These are phyloP conservation scores for Podarcis muralis DNA, from an alignment of 2,113 vertebrate genomes.

Conservation along the genomic window DNA sequence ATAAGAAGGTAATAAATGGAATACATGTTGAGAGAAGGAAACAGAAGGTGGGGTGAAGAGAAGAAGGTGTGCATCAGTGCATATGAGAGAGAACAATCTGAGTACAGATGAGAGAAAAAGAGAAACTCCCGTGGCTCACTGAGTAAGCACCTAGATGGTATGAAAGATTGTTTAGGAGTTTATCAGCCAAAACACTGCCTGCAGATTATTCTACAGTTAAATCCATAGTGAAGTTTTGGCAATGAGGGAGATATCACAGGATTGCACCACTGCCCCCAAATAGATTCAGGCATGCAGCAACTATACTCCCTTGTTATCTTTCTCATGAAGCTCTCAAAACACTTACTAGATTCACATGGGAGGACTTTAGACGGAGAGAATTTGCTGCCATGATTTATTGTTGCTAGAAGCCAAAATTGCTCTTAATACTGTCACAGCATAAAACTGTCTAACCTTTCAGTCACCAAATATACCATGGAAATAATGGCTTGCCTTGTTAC, in stretches of 20 bases:
- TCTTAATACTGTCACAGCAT: background rate
- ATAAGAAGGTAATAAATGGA: background rate
- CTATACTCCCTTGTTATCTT: slow-evolving; percentile 14
- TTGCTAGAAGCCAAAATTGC: background rate
- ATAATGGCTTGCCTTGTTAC: background rate
- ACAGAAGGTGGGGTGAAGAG: background rate
- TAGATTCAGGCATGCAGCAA: background rate
- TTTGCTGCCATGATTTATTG: background rate
- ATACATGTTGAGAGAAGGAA: background rate
- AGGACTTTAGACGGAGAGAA: background rate
- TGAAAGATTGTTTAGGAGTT: background rate
- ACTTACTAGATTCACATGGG: background rate
- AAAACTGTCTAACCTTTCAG: background rate
- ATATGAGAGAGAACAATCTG: background rate
- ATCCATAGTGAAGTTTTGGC: background rate
- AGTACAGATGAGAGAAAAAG: background rate
- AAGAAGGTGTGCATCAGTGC: background rate
- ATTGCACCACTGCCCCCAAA: background rate
- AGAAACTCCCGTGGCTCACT: background rate
- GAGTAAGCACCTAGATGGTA: background rate
- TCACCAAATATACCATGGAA: background rate
- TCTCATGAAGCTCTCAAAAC: background rate
- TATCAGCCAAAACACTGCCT: background rate
- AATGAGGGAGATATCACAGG: background rate
- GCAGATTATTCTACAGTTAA: background rate